Base-by-base conservation (phyloP, 2,113 vertebrate species). In the Nothobranchius furzeri region DNA sequence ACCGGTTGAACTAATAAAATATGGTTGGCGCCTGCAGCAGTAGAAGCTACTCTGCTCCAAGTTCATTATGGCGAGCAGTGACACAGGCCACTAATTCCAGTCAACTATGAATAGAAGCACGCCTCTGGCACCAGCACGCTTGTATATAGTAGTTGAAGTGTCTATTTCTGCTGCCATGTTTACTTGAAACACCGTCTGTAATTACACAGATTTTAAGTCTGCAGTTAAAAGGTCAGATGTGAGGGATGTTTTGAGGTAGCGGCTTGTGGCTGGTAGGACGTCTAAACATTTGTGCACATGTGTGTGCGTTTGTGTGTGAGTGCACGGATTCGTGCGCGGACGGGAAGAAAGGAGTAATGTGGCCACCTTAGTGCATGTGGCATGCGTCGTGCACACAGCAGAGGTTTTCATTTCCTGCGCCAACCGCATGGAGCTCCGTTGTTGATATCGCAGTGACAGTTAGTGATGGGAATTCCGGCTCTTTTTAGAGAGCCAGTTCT, bases 101-200 rank as follows among this genome's bases (percentile, higher is more conserved):
- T 65, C 76, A 68, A 65, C 86, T 87, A 82, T 71, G 81, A 89
- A 93, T 95, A 90, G 88, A 93, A 90, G 90, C 79, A 74, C 87
- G 74, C 85, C 10, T 47, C 82, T 86, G 85, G 84, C 79, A 92
- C 88, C 90, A 87, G 75, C 70, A 4, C 17, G 56, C 83, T 73
- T 77, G 81, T 85, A 82, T 88, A 78, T 85, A 88, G 84, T 86
- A 73, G 85, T 87, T 83, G 76, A 79, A 86, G 87, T 88, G 83
- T 84, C 84, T 91, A 88, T 89, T 88, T 91, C 78, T 85, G 85
- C 77, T 73, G 63, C 76, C 69, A 42, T 85, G 86, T 89, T 89
- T 89, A 88, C 86, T 89, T 79, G 54, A 87, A 87, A 85, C 80
- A 78, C 67, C 81, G 70, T 87, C 82, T 89, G 82, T 88, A 86